A percentile compares a stretch with the other conserved stretches of the same genome.
phyloP scores from a whole-genome alignment of 2,113 vertebrate genomes.

The Lepus timidus region DNA sequence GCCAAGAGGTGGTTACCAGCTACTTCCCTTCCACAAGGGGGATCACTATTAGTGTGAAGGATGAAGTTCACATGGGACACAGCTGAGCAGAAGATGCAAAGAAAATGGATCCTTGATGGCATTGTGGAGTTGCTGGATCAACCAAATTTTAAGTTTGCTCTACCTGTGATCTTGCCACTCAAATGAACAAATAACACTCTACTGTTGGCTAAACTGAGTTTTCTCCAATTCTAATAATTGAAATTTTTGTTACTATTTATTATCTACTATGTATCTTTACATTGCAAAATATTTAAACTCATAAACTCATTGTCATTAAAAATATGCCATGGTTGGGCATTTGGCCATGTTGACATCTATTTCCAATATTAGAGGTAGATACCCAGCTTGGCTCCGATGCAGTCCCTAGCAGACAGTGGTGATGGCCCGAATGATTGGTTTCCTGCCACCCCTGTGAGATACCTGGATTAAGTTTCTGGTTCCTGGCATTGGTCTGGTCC shows the following conservation, averaged over 20 bases:
- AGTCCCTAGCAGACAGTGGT: too few relatives aligned
- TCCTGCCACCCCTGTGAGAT: too few relatives aligned
- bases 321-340: neutral
- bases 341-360: too few relatives aligned
- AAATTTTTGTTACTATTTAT: neutral
- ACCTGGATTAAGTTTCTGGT: too few relatives aligned
- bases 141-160: neutral
- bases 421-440: too few relatives aligned
- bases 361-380: too few relatives aligned
- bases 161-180: neutral
- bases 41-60: neutral
- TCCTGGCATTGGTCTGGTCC: too few relatives aligned
- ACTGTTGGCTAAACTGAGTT: neutral
- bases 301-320: conserved; percentile 13
- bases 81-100: neutral
- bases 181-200: neutral
- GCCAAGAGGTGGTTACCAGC: neutral
- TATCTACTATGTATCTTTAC: neutral
- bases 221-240: neutral
- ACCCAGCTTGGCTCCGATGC: too few relatives aligned
- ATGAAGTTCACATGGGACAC: neutral
- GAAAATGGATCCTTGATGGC: neutral
- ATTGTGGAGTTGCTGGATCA: neutral
- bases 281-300: conserved; percentile 29
- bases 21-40: neutral